Conservation (phyloP, 1,140 invertebrate genomes). For the Trichonephila clavipes region DNA sequence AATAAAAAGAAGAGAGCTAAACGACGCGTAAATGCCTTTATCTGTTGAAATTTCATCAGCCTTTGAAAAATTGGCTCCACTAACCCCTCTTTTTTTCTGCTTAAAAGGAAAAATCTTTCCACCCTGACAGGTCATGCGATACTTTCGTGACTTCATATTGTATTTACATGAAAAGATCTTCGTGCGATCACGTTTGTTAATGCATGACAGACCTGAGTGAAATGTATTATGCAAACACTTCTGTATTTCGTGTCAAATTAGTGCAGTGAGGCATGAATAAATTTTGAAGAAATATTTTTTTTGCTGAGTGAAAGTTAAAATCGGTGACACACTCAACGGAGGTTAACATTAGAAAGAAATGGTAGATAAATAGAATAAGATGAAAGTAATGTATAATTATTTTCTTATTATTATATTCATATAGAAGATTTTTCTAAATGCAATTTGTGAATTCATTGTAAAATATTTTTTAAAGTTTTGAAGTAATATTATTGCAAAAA, state of each 20-base stretch:
- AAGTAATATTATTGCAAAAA: too few relatives aligned
- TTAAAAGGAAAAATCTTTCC: not conserved
- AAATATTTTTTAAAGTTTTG: too few relatives aligned
- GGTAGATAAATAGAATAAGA: too few relatives aligned
- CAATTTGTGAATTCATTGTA: too few relatives aligned
- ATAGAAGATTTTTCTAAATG: too few relatives aligned
- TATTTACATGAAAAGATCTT: not conserved
- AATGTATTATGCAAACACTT: not conserved
- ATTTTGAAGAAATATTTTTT: too few relatives aligned
- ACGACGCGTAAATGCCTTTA: not conserved
- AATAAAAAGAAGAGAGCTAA: too few relatives aligned
- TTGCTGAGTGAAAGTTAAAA: too few relatives aligned
- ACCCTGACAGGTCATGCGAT: not conserved
- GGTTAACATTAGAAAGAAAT: too few relatives aligned
- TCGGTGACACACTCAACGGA: too few relatives aligned
- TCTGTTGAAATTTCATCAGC: not conserved
- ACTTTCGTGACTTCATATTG: conserved; percentile 15
- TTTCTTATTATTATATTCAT: too few relatives aligned
- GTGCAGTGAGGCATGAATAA: not conserved
- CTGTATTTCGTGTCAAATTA: not conserved
- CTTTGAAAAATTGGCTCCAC: not conserved
- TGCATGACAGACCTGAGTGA: not conserved
- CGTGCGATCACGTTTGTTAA: not conserved
- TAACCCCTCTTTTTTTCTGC: not conserved
- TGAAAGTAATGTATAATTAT: too few relatives aligned